phyloP scores from a whole-genome alignment of 2,797 vertebrate genomes.

The Liparis tanakae region DNA sequence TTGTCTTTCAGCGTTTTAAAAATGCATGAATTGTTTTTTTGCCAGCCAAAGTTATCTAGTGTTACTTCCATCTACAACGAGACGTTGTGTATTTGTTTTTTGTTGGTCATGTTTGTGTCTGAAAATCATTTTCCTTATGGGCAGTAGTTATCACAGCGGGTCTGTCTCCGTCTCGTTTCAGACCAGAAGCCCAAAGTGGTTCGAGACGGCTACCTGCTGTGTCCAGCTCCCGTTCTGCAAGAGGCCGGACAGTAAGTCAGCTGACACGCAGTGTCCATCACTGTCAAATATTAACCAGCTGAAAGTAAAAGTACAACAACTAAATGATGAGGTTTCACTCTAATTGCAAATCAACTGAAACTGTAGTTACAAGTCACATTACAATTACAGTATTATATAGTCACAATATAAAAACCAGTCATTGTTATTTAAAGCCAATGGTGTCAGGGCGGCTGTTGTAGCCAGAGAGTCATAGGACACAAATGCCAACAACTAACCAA shows the following conservation, averaged over 20 bases:
- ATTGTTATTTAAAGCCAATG: constrained; percentile 12
- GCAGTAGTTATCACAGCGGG: neutral
- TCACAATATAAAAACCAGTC: neutral
- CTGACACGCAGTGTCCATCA: neutral
- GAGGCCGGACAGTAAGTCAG: constrained; percentile 92
- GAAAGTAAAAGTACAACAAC: neutral
- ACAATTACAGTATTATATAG: neutral
- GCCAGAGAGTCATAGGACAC: no score
- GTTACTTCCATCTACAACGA: neutral
- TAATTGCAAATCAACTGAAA: neutral
- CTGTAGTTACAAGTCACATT: neutral
- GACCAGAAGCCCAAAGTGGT: constrained; percentile 88
- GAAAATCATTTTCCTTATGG: constrained; percentile 16
- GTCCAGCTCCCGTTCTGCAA: constrained; percentile 88
- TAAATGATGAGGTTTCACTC: neutral
- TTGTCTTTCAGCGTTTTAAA: neutral
- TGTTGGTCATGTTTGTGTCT: neutral
- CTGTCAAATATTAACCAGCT: constrained; percentile 5
- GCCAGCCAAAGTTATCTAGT: neutral
- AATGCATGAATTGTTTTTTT: neutral
- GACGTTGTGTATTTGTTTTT: neutral
- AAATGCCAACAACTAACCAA: no score
- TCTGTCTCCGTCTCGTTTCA: constrained; percentile 64
- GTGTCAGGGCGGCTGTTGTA: neutral
- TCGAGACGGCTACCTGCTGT: constrained; percentile 87